phyloP scores from a whole-genome alignment of 1,140 invertebrate species.

The Procambarus virginalis region DNA sequence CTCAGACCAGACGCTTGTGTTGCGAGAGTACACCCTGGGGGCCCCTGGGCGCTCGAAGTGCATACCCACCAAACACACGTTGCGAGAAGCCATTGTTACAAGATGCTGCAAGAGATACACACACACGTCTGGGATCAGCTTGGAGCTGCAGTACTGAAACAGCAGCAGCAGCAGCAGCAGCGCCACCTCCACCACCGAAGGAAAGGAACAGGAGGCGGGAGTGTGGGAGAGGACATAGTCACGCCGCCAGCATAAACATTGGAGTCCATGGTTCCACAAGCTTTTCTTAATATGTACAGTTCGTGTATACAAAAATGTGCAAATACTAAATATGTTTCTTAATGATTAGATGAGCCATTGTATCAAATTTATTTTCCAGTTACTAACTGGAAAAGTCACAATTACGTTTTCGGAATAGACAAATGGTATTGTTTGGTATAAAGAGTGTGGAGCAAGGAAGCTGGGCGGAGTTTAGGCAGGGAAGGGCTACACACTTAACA shows the following conservation, averaged over 20 bases:
- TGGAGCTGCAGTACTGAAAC: not conserved
- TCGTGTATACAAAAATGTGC: not conserved
- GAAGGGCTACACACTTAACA: not conserved
- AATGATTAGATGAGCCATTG: not conserved
- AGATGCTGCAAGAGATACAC: not conserved
- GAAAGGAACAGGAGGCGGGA: not conserved
- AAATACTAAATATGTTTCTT: not conserved
- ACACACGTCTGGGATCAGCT: not conserved
- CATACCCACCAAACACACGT: conserved; percentile 69
- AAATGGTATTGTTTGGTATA: not conserved
- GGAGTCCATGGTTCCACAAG: not conserved
- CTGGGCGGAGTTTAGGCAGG: not conserved
- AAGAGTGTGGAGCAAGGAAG: not conserved
- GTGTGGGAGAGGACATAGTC: not conserved
- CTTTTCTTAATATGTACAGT: conserved; percentile 3
- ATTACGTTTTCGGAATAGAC: conserved; percentile 29
- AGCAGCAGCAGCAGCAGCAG: not conserved
- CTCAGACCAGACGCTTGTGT: conserved; percentile 60
- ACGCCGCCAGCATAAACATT: conserved; percentile 19
- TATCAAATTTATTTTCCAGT: not conserved
- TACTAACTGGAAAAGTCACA: conserved; percentile 15
- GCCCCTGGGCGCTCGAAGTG: conserved; percentile 68
- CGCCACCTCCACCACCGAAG: not conserved
- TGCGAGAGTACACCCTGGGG: conserved; percentile 62
- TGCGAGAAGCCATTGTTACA: conserved; percentile 65